Base-by-base conservation (phyloP, 2,888 invertebrate species). In the Cabera pusaria region DNA sequence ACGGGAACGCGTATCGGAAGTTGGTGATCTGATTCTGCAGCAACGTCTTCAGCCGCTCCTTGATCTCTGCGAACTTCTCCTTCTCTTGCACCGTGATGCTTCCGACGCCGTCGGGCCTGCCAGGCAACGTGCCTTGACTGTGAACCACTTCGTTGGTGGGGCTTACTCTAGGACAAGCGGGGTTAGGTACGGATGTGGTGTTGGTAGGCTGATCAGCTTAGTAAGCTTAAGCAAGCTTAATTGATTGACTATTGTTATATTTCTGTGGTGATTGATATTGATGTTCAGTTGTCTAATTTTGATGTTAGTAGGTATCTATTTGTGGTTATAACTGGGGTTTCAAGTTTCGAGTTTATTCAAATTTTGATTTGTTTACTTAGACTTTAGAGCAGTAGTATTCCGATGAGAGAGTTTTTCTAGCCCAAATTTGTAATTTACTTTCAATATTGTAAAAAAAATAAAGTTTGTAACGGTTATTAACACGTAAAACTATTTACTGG, bases 1-100 rank as follows among this genome's bases (percentile, higher is more conserved):
- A 99, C 46, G 99, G 99, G 90, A 99, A 99, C 73, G 98, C 97
- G 76, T 95, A 98, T 87, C 97, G 95, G 91, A 99, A 99, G 91
- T 99, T 98, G 11, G 99, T 99, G 67, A 99, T 98, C 92, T 99
- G 99, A 84, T 97, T 95, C 86, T 99, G 99, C 56, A 99, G 90
- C 52, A 99, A 90, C 62, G 96, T 93, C 66, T 97, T 93, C 54
- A 99, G 90, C 48, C 98, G 91, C 71, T 99, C 98, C 81, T 99
- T 99, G 70, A 99, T 97, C 78, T 98, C 98, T 46, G 97, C 96
- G 78, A 99, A 99, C 77, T 97, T 97, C 70, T 98, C 98, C 81
- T 97, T 98, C 82, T 99, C 99, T 76, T 98, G 98, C 65, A 97
- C 95, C 5, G 98, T 97, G 68, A 99, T 98, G 71, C 99, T 99